phyloP scores from a whole-genome alignment of 2,113 vertebrate genomes.

The Dromas ardeola region DNA sequence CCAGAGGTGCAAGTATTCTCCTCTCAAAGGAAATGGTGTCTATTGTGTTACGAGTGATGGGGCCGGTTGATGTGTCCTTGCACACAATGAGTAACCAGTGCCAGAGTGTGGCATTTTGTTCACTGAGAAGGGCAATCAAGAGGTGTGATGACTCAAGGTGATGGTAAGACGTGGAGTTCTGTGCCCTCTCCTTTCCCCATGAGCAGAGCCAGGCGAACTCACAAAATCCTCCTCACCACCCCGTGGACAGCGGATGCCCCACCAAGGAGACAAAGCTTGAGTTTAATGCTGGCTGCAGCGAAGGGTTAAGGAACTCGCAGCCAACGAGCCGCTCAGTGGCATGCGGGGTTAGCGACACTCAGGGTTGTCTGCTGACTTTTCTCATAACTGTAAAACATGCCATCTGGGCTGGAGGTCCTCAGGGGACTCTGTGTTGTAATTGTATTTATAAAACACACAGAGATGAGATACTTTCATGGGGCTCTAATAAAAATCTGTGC shows the following conservation, averaged over 20 bases:
- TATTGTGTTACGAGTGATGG: background rate
- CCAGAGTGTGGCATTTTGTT: background rate
- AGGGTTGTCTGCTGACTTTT: background rate
- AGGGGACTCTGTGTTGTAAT: background rate
- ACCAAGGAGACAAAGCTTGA: background rate
- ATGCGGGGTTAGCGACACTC: background rate
- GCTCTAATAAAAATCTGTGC: slow-evolving; percentile 14
- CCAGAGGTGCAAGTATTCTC: background rate
- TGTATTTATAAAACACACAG: slow-evolving; percentile 8
- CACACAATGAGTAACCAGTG: background rate
- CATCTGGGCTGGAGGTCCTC: slow-evolving; percentile 25
- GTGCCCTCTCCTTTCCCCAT: accelerated
- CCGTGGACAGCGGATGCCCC: background rate
- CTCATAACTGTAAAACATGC: background rate
- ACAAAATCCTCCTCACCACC: background rate
- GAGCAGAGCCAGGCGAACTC: background rate
- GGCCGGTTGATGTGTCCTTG: background rate
- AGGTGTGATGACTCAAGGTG: background rate
- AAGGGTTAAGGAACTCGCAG: background rate
- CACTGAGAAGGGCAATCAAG: background rate
- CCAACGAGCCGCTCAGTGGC: background rate
- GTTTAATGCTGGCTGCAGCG: background rate
- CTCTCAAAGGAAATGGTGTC: background rate
- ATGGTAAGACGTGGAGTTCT: background rate
- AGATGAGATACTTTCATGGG: slow-evolving; percentile 4